Evolutionary conservation across 2,113 vertebrate genomes (phyloP), one percentile per base, ranked within the genome.

Genomic region (Microcebus murinus): DNA sequence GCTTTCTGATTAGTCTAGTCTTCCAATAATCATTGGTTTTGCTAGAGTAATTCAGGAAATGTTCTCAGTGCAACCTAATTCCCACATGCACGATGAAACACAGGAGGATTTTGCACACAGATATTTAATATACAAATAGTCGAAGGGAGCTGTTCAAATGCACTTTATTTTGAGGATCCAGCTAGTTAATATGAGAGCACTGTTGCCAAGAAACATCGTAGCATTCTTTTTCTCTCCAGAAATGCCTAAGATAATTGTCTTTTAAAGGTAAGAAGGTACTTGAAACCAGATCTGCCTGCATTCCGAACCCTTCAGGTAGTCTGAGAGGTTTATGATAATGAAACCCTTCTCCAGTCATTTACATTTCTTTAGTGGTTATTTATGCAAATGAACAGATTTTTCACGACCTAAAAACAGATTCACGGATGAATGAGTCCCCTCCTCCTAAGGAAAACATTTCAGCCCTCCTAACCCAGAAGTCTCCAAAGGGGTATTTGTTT

Each of bases 231-330:
- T 90, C 91, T 92, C 82, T 88, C 67, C 82, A 95, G 95, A 98
- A 98, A 95, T 94, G 94, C 82, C 84, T 77, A 23, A 90, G 88
- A 55, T 97, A 97, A 98, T 98, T 97, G 96, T 86, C 67, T 98
- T 96, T 90, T 92, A 95, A 98, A 98, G 80, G 97, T 97, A 98
- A 97, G 97, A 97, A 97, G 81, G 86, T 88, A 92, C 98, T 98
- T 98, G 98, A 98, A 98, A 98, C 87, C 93, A 23, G 48, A 97
- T 96, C 94, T 42, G 67, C 87, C 94, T 93, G 76, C 82, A 96
- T 92, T 88, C 93, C 65, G 34, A 97, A 82, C 95, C 87, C 96
- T 98, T 98, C 96, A 95, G 96, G 98, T 97, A 96, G 61, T 94
- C 94, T 70, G 84, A 97, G 96, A 97, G 95, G 86, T 50, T 95